Base-by-base conservation (phyloP, 2,888 invertebrate genomes). In the Anagyrus pseudococci region DNA sequence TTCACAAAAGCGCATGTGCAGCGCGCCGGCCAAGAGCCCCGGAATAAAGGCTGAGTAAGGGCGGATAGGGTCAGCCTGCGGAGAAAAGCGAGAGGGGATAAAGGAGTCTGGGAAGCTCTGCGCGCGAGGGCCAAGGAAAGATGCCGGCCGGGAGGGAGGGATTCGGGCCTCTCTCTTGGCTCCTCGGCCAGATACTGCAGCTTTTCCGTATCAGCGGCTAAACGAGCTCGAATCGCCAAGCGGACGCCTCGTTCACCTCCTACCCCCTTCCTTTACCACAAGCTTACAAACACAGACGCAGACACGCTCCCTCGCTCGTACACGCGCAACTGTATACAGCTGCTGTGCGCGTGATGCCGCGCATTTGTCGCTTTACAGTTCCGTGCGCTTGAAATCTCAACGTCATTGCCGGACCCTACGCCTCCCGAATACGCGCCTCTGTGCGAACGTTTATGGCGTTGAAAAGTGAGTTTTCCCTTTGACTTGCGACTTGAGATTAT, bases 141-240 rank as follows among this genome's bases (percentile, higher is more conserved):
- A 37, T 37, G 33, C 15, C 15, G 33, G 29, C 6, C 6, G 29
- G 29, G 29, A 10, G 29, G 29, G 29, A 10, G 29, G 29, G 29
- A 10, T 4, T 4, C 29, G 29, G 29, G 29, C 4, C 29, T 65
- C 71, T 70, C 74, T 74, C 71, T 75, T 74, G 73, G 75, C 76
- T 73, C 67, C 64, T 64, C 63, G 66, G 72, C 73, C 70, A 76
- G 74, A 73, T 73, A 69, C 71, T 67, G 71, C 73, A 73, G 75
- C 77, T 77, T 75, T 77, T 75, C 73, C 73, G 75, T 76, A 76
- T 76, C 76, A 75, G 67, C 71, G 76, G 71, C 71, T 75, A 77
- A 76, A 75, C 75, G 75, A 75, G 74, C 72, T 70, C 68, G 71
- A 75, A 40, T 58, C 19, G 29, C 29, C 41, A n/a, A n/a, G n/a